These are phyloP conservation scores for Ochropacha duplaris DNA, from an alignment of 2,888 invertebrate genomes.

Conservation along the genomic window DNA sequence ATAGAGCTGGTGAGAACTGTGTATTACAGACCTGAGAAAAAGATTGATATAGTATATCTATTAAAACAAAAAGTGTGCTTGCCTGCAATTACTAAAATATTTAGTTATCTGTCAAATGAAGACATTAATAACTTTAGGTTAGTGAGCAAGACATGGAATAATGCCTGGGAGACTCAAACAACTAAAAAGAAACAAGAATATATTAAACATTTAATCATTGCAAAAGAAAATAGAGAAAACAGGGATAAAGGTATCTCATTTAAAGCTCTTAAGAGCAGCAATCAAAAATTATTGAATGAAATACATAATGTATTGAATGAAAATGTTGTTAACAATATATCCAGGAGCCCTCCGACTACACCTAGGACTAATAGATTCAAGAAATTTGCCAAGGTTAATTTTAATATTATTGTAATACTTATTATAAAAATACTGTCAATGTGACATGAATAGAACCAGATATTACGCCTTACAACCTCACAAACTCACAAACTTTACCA, in stretches of 20 bases:
- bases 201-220: conserved; percentile 47
- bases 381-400: conserved; percentile 58
- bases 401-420: not conserved
- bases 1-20: conserved; percentile 38
- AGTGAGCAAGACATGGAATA: conserved; percentile 66
- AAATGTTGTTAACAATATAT: conserved; percentile 25
- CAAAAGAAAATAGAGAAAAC: conserved; percentile 69
- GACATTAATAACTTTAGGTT: conserved; percentile 67
- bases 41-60: conserved; percentile 68
- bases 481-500: too few relatives aligned
- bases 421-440: too few relatives aligned
- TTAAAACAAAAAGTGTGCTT: conserved; percentile 48
- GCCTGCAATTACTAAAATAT: conserved; percentile 63
- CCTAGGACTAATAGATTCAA: conserved; percentile 70
- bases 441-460: too few relatives aligned
- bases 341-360: conserved; percentile 59
- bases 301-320: conserved; percentile 58
- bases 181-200: conserved; percentile 53
- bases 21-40: conserved; percentile 61
- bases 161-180: conserved; percentile 41
- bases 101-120: conserved; percentile 60
- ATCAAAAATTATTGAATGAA: conserved; percentile 54
- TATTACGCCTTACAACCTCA: too few relatives aligned
- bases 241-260: conserved; percentile 36
- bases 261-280: conserved; percentile 32